phyloP scores from a whole-genome alignment of 1,140 invertebrate genomes.

The Linepithema humile region DNA sequence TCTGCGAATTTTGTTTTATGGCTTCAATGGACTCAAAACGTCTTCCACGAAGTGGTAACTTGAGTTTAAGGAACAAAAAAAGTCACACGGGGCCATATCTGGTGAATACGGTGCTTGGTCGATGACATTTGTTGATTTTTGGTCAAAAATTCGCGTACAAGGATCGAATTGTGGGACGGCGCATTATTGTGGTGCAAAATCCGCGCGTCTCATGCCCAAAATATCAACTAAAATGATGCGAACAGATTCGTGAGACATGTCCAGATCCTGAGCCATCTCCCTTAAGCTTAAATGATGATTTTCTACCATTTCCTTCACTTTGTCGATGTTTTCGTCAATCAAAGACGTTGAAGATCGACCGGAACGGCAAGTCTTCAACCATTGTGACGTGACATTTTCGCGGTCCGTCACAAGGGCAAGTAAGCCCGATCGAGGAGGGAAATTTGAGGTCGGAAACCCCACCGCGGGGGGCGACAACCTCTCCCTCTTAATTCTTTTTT shows the following conservation, averaged over 20 bases:
- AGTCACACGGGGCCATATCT: neutral
- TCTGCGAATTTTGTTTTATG: neutral
- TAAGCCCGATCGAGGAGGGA: too few species aligned
- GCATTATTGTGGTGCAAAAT: constrained; percentile 22
- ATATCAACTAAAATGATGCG: constrained; percentile 62
- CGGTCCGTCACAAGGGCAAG: too few species aligned
- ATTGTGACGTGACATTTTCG: too few species aligned
- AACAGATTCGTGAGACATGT: constrained; percentile 55
- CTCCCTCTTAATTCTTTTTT: too few species aligned
- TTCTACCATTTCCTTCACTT: constrained; percentile 67
- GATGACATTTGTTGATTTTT: neutral
- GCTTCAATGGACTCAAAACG: neutral
- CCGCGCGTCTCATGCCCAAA: constrained; percentile 55
- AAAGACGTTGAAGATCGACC: constrained; percentile 65
- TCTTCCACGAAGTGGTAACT: neutral
- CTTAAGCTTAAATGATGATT: constrained; percentile 69
- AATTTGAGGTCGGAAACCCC: too few species aligned
- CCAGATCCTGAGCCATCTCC: constrained; percentile 66
- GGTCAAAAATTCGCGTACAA: neutral
- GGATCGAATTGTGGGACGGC: neutral
- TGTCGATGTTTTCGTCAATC: constrained; percentile 69
- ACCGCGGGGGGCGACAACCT: too few species aligned
- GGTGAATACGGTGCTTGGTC: neutral
- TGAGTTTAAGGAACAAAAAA: neutral
- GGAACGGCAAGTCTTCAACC: constrained; percentile 69